These are phyloP conservation scores for Coelinius sp. DNA, from an alignment of 2,888 invertebrate genomes.

Conservation along the genomic window DNA sequence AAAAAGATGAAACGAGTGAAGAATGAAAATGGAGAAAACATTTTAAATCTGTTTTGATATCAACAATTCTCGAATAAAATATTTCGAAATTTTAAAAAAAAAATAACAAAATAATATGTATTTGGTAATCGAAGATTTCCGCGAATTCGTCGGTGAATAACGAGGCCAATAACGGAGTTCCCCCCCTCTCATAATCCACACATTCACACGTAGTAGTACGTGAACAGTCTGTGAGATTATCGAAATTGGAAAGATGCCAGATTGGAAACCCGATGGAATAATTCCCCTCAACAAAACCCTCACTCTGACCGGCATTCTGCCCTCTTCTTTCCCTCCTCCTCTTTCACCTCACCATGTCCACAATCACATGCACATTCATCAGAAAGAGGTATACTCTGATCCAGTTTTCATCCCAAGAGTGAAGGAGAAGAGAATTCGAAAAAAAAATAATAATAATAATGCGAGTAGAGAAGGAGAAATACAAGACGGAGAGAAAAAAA, in stretches of 20 bases:
- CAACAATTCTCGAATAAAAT: too few species aligned
- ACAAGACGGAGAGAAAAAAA: not conserved
- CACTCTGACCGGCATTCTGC: not conserved
- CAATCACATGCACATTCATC: slow-evolving; percentile 12
- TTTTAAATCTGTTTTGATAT: not conserved
- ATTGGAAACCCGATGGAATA: slow-evolving; percentile 32
- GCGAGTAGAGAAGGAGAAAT: not conserved
- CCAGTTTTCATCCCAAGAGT: slow-evolving; percentile 32
- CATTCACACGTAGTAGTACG: not conserved
- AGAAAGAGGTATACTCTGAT: slow-evolving; percentile 20
- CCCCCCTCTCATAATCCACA: slow-evolving; percentile 56
- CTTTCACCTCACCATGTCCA: slow-evolving; percentile 1
- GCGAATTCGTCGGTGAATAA: slow-evolving; percentile 62
- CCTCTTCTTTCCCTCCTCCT: not conserved
- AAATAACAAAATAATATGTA: slow-evolving; percentile 8
- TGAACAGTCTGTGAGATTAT: slow-evolving; percentile 58
- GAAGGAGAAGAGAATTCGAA: not conserved
- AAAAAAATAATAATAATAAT: not conserved
- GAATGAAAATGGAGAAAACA: not conserved
- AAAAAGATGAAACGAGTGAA: not conserved
- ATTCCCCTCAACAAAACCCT: slow-evolving; percentile 26
- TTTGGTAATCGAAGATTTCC: slow-evolving; percentile 45
- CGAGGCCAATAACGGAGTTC: slow-evolving; percentile 61
- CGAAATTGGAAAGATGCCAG: slow-evolving; percentile 64
- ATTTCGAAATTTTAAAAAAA: too few species aligned